A percentile compares a stretch with the other conserved stretches of the same genome.
phyloP scores from a whole-genome alignment of 2,113 vertebrate species.

The Willisornis vidua region DNA sequence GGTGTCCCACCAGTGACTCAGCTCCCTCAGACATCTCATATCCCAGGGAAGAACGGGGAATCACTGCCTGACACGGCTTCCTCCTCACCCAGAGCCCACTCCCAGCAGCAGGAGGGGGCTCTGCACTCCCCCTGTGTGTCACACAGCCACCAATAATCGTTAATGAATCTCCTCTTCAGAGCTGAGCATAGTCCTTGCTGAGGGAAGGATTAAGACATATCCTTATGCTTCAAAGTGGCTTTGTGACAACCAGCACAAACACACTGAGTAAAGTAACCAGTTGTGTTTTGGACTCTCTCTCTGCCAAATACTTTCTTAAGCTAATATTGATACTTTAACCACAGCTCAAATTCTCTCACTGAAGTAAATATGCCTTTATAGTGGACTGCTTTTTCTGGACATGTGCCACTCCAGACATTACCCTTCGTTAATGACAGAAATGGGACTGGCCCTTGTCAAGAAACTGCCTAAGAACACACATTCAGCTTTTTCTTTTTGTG shows the following conservation, averaged over 20 bases:
- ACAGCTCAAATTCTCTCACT: conserved; percentile 63
- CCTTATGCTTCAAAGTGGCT: background rate
- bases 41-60: background rate
- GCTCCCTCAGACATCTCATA: accelerated
- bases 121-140: accelerated
- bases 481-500: background rate
- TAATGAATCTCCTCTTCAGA: background rate
- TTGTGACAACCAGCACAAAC: background rate
- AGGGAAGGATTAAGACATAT: background rate
- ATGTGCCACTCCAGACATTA: conserved; percentile 48
- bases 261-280: background rate
- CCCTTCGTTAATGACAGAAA: conserved; percentile 31
- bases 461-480: conserved; percentile 12
- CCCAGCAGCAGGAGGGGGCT: background rate
- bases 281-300: background rate
- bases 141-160: accelerated
- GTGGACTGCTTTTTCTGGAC: conserved; percentile 54
- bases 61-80: background rate
- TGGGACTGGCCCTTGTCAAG: conserved; percentile 43
- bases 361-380: conserved; percentile 60
- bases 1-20: background rate
- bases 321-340: conserved; percentile 77
- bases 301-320: conserved; percentile 72
- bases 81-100: background rate
- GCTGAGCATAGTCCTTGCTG: background rate